Conservation (phyloP, 2,113 vertebrate genomes). For the Rhadina sibilatrix region DNA sequence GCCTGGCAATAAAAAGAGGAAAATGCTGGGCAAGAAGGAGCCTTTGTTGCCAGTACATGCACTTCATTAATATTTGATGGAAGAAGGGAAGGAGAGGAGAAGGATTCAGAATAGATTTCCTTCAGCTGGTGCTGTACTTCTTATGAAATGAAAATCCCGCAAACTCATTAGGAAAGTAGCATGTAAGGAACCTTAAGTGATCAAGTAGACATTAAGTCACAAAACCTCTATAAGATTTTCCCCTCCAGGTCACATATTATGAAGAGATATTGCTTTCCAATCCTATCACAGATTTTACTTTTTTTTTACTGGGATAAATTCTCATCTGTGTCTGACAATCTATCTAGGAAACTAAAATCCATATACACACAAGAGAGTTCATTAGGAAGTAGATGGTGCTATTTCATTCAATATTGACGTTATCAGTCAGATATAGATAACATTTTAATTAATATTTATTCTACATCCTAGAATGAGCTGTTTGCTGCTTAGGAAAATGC, state of each 20-base stretch:
- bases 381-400: neutral
- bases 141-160: neutral
- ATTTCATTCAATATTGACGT: neutral
- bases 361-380: neutral
- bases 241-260: neutral
- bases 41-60: neutral
- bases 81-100: neutral
- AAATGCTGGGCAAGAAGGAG: neutral
- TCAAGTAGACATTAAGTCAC: neutral
- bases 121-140: neutral
- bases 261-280: neutral
- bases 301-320: neutral
- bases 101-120: neutral
- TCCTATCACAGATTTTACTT: neutral
- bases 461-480: neutral
- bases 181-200: neutral
- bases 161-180: neutral
- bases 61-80: neutral
- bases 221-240: neutral
- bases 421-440: neutral
- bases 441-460: neutral
- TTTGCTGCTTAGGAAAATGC: neutral
- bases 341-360: neutral
- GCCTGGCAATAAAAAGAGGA: neutral
- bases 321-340: neutral